Base-by-base conservation (phyloP, 2,888 invertebrate genomes). In the Andrena haemorrhoa region DNA sequence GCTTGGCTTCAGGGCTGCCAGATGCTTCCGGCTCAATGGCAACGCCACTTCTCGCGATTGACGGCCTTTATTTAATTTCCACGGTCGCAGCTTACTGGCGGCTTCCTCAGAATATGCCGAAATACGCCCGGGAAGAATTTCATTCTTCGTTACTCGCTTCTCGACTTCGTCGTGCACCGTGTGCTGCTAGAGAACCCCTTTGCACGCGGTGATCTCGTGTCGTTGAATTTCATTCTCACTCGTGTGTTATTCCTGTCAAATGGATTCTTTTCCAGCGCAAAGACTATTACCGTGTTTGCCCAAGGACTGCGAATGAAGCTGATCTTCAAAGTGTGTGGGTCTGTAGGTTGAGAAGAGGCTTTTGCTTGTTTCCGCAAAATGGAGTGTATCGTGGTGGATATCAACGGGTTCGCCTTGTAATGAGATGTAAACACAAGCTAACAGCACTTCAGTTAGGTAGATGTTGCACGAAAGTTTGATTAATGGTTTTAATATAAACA, bases 11-110 rank as follows among this genome's bases (percentile, higher is more conserved):
- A 12, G 47, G 23, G 35, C 29, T 41, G 63, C 72, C 74, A 35
- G 56, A 58, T 61, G 69, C 35, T 56, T 80, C 53, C 63, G 41
- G 63, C 60, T 71, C 63, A 29, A 20, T 35, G 53, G 49, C 63
- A 64, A 70, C 56, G 56, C 74, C 75, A n/a, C 33, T 76, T 64
- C 65, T 33, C 61, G 56, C 29, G 53, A 58, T 70, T 66, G 51
- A 71, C 73, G 10, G 31, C 29, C 41, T 65, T 68, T 68, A 72
- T 75, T 75, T 74, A 61, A 78, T 82, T 82, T 53, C 58, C 77
- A 58, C 53, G 23, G 12, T 71, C 47, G 20, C 70, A 41, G 71
- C n/a, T 20, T 26, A 20, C 31, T n/a, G 8, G 16, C 33, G 16
- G 29, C 20, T 61, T 53, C 23, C 47, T 8, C 33, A 2, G 51